Percentiles rank a stretch among this genome's conserved stretches.
These are phyloP conservation scores for Accipiter virgatus DNA, from an alignment of 2,113 vertebrate species.

Conservation along the genomic window DNA sequence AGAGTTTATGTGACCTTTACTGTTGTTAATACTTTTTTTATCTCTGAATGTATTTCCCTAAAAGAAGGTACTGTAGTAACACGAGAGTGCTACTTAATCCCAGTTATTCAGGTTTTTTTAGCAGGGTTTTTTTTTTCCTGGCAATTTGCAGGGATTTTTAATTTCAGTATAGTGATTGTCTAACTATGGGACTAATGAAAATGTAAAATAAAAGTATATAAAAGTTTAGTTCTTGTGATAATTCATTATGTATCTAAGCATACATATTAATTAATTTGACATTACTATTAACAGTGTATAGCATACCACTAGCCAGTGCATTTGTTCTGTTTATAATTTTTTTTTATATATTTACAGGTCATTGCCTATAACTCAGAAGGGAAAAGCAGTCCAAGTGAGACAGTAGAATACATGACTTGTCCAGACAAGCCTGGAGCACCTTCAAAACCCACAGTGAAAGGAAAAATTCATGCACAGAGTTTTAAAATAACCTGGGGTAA, in stretches of 20 bases:
- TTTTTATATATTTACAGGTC: slow-evolving; percentile 75
- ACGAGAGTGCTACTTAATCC: neutral
- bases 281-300: neutral
- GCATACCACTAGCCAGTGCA: neutral
- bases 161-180: neutral
- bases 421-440: slow-evolving; percentile 89
- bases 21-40: neutral
- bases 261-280: neutral
- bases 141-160: neutral
- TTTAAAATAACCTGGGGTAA: slow-evolving; percentile 94
- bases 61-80: neutral
- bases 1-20: neutral
- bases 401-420: slow-evolving; percentile 86
- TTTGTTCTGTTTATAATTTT: neutral
- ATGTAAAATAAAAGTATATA: neutral
- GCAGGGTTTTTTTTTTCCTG: neutral
- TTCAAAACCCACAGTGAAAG: slow-evolving; percentile 85
- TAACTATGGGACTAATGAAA: neutral
- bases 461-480: slow-evolving; percentile 87
- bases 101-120: neutral
- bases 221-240: neutral
- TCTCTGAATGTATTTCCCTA: neutral
- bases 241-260: neutral
- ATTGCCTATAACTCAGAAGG: slow-evolving; percentile 95
- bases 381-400: slow-evolving; percentile 91